Percentiles rank a stretch among this genome's conserved stretches.
phyloP scores from a whole-genome alignment of 2,797 vertebrate genomes.

The Leptodactylus fallax region DNA sequence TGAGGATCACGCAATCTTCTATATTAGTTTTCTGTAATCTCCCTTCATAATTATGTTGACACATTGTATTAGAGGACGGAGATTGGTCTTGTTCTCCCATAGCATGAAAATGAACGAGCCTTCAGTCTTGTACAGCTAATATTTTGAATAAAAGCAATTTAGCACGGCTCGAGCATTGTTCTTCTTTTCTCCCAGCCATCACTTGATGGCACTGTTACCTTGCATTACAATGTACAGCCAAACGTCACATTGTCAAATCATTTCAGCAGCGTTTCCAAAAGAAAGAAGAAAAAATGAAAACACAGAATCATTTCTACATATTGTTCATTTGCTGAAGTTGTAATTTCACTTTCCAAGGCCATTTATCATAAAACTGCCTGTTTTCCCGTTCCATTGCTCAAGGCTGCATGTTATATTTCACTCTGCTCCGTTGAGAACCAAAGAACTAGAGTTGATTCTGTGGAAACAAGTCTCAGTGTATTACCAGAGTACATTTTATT shows the following conservation, averaged over 20 bases:
- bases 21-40: background rate
- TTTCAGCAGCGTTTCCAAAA: conserved; percentile 37
- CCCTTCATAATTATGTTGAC: background rate
- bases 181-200: background rate
- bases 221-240: background rate
- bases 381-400: conserved; percentile 70
- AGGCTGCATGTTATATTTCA: conserved; percentile 68
- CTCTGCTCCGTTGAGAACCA: conserved; percentile 64
- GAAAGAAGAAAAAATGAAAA: conserved; percentile 37
- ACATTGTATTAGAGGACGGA: background rate
- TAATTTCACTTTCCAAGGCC: conserved; percentile 71
- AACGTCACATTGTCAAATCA: background rate
- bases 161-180: background rate
- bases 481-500: conserved; percentile 69
- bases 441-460: conserved; percentile 66
- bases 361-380: conserved; percentile 70
- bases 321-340: conserved; percentile 70
- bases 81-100: background rate
- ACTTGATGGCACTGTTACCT: conserved; percentile 71
- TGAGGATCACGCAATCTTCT: background rate
- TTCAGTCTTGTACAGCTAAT: background rate
- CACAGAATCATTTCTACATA: conserved; percentile 61
- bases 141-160: conserved; percentile 14
- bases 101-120: background rate
- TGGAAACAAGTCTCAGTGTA: conserved; percentile 69